Evolutionary conservation across 2,797 vertebrate species (phyloP).

Genomic region (Lagocephalus sceleratus): DNA sequence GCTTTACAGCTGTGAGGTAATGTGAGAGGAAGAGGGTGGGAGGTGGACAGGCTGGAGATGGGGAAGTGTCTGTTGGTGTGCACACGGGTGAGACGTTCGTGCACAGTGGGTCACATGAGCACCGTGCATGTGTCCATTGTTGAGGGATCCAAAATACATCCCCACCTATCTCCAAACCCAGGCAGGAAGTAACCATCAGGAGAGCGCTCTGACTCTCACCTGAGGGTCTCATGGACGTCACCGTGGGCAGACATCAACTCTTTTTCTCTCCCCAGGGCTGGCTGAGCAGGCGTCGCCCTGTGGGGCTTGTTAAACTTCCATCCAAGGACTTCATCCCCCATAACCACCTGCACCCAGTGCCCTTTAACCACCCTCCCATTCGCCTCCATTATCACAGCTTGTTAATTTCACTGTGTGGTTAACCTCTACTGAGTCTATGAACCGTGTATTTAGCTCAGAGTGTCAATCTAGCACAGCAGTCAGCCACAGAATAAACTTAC

Average conservation of each 20-base stretch:
- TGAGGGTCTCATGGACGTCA: constrained; percentile 37
- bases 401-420: constrained; percentile 68
- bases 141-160: constrained; percentile 11
- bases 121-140: constrained; percentile 22
- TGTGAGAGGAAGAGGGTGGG: constrained; percentile 47
- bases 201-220: constrained; percentile 49
- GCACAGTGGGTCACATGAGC: constrained; percentile 8
- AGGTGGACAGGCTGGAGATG: constrained; percentile 28
- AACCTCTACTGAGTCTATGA: constrained; percentile 56
- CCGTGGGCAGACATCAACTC: constrained; percentile 15
- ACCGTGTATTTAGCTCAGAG: constrained; percentile 37
- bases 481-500: constrained; percentile 33
- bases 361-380: constrained; percentile 36
- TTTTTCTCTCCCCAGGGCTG: constrained; percentile 36
- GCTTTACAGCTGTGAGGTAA: constrained; percentile 74
- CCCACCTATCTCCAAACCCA: constrained; percentile 4
- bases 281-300: constrained; percentile 28
- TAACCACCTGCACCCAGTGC: constrained; percentile 55
- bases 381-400: constrained; percentile 64
- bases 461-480: constrained; percentile 27
- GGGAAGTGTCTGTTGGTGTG: constrained; percentile 36
- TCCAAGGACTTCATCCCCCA: constrained; percentile 62
- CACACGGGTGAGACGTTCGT: constrained; percentile 38
- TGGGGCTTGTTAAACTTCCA: constrained; percentile 61
- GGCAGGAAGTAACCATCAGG: neutral